Conservation (phyloP, 2,113 vertebrate species). For the Craseonycteris thonglongyai region DNA sequence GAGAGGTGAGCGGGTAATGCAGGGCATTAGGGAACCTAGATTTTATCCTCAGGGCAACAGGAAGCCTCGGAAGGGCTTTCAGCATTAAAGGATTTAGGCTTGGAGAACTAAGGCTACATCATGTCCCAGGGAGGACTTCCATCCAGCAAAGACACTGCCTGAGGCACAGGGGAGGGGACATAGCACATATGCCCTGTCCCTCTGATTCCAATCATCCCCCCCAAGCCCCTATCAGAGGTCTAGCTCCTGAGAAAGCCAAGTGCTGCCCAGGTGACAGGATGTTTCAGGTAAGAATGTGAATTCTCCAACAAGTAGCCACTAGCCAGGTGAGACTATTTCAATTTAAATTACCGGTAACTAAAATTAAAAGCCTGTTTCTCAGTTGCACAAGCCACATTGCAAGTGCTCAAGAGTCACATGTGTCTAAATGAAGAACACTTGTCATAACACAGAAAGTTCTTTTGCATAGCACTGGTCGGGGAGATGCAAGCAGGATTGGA, state of each 20-base stretch:
- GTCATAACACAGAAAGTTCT: background rate
- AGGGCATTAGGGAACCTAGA: background rate
- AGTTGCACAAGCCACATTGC: background rate
- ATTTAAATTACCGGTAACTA: background rate
- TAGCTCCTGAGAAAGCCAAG: background rate
- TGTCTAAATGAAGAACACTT: background rate
- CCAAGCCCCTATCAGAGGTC: background rate
- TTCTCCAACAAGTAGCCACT: background rate
- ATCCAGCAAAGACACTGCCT: background rate
- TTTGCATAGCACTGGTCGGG: background rate
- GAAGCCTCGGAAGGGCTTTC: background rate
- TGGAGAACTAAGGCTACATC: background rate
- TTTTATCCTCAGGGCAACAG: background rate
- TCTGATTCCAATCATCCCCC: background rate
- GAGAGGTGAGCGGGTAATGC: background rate
- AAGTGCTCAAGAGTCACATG: background rate
- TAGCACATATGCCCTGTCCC: rapidly evolving
- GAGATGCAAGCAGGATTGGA: background rate
- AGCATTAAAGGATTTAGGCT: background rate
- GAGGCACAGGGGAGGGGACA: background rate
- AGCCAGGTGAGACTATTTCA: background rate
- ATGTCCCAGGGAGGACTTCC: background rate
- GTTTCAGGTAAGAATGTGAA: background rate
- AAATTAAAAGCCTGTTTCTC: background rate
- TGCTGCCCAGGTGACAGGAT: background rate